These are phyloP conservation scores for Drosophila mimetica DNA, from an alignment of 2,888 invertebrate species.

Conservation along the genomic window DNA sequence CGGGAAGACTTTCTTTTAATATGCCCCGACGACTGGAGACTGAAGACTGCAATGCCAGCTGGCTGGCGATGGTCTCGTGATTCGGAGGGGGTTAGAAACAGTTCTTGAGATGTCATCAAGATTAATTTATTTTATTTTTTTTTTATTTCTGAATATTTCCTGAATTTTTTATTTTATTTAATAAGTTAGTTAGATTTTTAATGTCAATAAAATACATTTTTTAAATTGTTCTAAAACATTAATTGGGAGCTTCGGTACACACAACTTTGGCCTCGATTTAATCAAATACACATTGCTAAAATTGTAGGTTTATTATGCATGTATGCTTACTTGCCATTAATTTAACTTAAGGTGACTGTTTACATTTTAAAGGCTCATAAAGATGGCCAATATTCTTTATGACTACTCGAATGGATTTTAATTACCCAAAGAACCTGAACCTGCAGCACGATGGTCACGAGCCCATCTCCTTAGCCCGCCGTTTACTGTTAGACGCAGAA, in stretches of 20 bases:
- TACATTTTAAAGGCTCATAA: neutral
- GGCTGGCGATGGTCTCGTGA: conserved; percentile 21
- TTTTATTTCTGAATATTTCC: too few species aligned
- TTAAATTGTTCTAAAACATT: too few species aligned
- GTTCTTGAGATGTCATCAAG: neutral
- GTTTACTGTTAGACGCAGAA: conserved; percentile 67
- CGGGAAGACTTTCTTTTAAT: conserved; percentile 67
- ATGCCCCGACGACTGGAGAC: conserved; percentile 50
- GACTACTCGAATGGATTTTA: neutral
- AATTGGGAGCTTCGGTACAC: too few species aligned
- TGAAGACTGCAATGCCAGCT: conserved; percentile 21
- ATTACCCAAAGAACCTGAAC: conserved; percentile 6
- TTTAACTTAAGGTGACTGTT: neutral
- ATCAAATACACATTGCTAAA: neutral
- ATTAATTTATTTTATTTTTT: too few species aligned
- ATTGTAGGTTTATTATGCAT: neutral
- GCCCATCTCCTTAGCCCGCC: conserved; percentile 31
- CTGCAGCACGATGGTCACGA: conserved; percentile 17
- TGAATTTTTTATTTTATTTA: too few species aligned
- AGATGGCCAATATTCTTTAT: neutral
- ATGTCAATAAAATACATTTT: too few species aligned
- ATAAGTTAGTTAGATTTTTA: too few species aligned
- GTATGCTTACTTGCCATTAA: neutral
- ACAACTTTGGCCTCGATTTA: neutral
- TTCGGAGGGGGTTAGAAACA: neutral